A percentile compares a stretch with the other conserved stretches of the same genome.
Conservation (phyloP, 2,113 vertebrate genomes). For the Pterocles gutturalis region DNA sequence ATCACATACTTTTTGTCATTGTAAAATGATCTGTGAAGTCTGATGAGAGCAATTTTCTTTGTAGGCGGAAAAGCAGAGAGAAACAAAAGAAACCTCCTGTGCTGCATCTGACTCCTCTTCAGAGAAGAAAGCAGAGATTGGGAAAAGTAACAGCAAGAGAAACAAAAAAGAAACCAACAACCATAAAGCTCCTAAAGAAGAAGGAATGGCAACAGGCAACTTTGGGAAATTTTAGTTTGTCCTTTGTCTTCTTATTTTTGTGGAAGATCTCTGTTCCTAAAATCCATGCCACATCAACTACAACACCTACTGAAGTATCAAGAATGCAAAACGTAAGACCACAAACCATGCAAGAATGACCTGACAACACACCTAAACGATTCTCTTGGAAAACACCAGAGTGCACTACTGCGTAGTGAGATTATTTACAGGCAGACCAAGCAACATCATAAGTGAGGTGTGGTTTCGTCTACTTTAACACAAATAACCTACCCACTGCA, state of each 20-base stretch:
- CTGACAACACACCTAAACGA: background rate
- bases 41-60: background rate
- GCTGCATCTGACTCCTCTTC: background rate
- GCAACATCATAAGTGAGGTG: background rate
- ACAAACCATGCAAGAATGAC: background rate
- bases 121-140: background rate
- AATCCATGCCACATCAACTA: background rate
- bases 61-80: background rate
- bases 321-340: rapidly evolving
- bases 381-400: conserved; percentile 23
- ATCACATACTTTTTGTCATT: background rate
- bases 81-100: background rate
- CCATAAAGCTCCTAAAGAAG: background rate
- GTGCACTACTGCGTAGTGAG: background rate
- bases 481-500: background rate
- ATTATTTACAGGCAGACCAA: background rate
- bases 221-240: background rate
- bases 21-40: background rate
- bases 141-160: background rate
- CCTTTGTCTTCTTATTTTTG: background rate
- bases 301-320: background rate
- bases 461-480: background rate
- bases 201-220: background rate
- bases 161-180: background rate
- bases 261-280: background rate